Evolutionary conservation across 2,113 vertebrate species (phyloP).

Genomic region (Heterochromis multidens): DNA sequence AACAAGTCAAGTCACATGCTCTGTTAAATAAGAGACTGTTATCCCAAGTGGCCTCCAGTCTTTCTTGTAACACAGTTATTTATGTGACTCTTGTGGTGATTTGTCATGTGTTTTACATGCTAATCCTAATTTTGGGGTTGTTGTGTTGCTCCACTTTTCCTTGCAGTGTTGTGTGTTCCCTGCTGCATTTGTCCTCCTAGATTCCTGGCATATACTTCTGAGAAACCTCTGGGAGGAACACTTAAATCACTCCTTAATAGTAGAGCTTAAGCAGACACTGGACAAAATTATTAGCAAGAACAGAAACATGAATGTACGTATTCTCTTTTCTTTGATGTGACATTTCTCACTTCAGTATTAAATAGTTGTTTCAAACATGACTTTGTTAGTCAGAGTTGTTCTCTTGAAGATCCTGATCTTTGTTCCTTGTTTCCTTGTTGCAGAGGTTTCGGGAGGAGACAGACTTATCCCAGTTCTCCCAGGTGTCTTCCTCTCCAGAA

Average conservation of each 20-base stretch:
- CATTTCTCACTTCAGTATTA: neutral
- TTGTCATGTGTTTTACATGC: neutral
- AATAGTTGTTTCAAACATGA: neutral
- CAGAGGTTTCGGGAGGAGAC: conserved; percentile 71
- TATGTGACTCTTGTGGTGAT: conserved; percentile 6
- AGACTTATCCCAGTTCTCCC: conserved; percentile 41
- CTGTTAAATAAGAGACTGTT: neutral
- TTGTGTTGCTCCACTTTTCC: neutral
- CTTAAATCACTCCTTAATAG: conserved; percentile 60
- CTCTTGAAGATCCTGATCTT: neutral
- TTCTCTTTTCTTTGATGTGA: neutral
- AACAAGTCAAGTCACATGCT: neutral
- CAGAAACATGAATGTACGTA: conserved; percentile 45
- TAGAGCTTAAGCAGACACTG: conserved; percentile 59
- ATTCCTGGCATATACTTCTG: conserved; percentile 71
- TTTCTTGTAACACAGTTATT: neutral
- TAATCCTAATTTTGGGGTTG: neutral
- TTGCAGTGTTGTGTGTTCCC: conserved; percentile 76
- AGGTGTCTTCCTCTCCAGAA: conserved; percentile 65
- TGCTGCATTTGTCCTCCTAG: conserved; percentile 65
- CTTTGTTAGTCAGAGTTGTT: neutral
- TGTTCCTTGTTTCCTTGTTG: neutral
- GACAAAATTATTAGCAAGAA: conserved; percentile 57
- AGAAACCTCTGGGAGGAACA: conserved; percentile 68
- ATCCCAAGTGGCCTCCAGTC: neutral